Percentiles rank a stretch among this genome's conserved stretches.
Evolutionary conservation across 2,113 vertebrate genomes (phyloP).

Genomic region (Mesoclemmys tuberculata): DNA sequence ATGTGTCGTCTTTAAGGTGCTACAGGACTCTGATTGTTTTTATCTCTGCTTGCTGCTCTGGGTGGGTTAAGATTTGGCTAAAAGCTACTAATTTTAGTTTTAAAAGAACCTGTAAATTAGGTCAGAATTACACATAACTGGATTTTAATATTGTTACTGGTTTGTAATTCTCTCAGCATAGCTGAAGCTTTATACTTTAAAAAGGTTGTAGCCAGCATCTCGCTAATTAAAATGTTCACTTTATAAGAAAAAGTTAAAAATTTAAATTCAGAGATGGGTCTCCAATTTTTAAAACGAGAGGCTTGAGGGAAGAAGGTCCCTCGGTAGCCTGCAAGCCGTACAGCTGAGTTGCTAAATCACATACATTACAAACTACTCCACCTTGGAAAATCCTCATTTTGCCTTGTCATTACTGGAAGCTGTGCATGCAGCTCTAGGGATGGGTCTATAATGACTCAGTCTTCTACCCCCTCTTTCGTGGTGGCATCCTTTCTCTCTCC

Average conservation of each 20-base stretch:
- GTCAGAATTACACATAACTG: not conserved
- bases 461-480: not conserved
- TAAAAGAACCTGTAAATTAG: not conserved
- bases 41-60: not conserved
- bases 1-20: too few relatives aligned
- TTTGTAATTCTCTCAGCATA: slow-evolving; percentile 9
- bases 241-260: not conserved
- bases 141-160: not conserved
- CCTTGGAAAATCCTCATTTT: not conserved
- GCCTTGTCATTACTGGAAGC: not conserved
- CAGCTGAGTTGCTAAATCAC: not conserved
- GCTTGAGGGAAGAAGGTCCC: not conserved
- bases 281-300: not conserved
- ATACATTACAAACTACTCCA: not conserved
- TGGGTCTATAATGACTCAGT: not conserved
- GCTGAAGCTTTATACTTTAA: not conserved
- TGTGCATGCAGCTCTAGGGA: not conserved
- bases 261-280: not conserved
- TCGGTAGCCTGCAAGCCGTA: not conserved
- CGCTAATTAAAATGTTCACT: not conserved
- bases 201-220: not conserved
- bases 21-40: too few relatives aligned
- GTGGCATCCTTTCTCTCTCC: not conserved
- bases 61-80: not conserved
- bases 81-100: not conserved